Conservation (phyloP, 1,140 invertebrate genomes). For the Tachypleus tridentatus region DNA sequence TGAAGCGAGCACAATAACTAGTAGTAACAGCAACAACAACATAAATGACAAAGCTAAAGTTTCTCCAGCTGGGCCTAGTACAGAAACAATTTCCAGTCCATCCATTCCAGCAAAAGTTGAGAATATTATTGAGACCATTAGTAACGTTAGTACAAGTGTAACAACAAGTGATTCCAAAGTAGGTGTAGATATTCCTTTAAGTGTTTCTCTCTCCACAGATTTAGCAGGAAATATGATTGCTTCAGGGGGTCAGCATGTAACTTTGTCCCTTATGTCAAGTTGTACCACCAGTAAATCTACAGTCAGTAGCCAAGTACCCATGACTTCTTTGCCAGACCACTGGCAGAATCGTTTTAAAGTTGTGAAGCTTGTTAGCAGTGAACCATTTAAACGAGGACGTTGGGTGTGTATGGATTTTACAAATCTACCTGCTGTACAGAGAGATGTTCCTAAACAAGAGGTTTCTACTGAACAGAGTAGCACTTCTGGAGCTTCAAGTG, state of each 20-base stretch:
- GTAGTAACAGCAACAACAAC: no score
- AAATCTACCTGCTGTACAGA: constrained; percentile 48
- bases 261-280: constrained; percentile 4
- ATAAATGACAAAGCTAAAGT: no score
- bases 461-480: constrained; percentile 4
- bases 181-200: background rate
- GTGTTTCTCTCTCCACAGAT: background rate
- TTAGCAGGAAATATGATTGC: background rate
- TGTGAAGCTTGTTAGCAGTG: constrained; percentile 89
- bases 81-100: constrained; percentile 6
- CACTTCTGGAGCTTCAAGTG: constrained; percentile 3
- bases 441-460: constrained; percentile 14
- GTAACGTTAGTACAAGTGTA: background rate
- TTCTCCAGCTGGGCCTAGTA: constrained; percentile 5
- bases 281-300: background rate
- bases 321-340: constrained; percentile 17
- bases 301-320: background rate
- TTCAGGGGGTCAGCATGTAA: background rate
- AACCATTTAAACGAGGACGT: constrained; percentile 81
- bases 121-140: no score
- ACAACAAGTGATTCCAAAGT: background rate
- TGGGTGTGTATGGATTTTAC: constrained; percentile 95
- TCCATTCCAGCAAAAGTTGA: constrained; percentile 13
- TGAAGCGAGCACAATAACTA: constrained; percentile 9
- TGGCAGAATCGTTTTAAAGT: constrained; percentile 65